Evolutionary conservation across 1,140 invertebrate species (phyloP).

Genomic region (Armadillidium nasatum): DNA sequence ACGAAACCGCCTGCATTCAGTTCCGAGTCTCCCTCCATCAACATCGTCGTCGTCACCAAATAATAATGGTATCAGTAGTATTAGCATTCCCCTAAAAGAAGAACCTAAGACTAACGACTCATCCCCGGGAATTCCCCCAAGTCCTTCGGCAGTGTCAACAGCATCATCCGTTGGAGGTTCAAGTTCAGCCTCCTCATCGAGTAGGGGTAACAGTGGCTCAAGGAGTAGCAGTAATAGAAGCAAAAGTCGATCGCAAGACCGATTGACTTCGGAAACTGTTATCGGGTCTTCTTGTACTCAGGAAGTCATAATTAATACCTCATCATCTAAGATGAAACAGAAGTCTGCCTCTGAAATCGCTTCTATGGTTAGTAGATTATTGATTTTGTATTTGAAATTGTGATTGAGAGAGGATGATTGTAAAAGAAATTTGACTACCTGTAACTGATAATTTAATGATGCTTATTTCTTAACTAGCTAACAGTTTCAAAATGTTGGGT

Average conservation of each 20-base stretch:
- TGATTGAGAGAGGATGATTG: too few relatives aligned
- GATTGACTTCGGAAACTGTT: neutral
- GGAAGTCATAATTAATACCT: neutral
- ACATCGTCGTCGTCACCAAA: neutral
- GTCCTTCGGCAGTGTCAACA: constrained; percentile 4
- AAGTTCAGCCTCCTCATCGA: neutral
- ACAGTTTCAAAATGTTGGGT: too few relatives aligned
- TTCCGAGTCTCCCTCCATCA: constrained; percentile 12
- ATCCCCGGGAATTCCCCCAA: too few relatives aligned
- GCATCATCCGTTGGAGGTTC: constrained; percentile 5
- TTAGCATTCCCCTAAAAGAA: neutral
- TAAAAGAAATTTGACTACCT: too few relatives aligned
- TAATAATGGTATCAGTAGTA: constrained; percentile 24
- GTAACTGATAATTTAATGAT: too few relatives aligned
- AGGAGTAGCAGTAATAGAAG: constrained; percentile 7
- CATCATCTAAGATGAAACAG: neutral
- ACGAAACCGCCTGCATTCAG: constrained; percentile 33
- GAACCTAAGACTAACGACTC: neutral
- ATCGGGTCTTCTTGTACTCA: neutral
- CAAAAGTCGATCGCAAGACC: neutral
- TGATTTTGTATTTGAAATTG: too few relatives aligned
- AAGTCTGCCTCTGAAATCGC: constrained; percentile 16
- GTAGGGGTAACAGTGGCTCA: neutral
- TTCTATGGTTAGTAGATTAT: neutral
- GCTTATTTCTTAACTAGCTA: too few relatives aligned